Evolutionary conservation across 1,140 invertebrate genomes (phyloP), one percentile per base, ranked within the genome.

Genomic region (Drosophila baimaii): DNA sequence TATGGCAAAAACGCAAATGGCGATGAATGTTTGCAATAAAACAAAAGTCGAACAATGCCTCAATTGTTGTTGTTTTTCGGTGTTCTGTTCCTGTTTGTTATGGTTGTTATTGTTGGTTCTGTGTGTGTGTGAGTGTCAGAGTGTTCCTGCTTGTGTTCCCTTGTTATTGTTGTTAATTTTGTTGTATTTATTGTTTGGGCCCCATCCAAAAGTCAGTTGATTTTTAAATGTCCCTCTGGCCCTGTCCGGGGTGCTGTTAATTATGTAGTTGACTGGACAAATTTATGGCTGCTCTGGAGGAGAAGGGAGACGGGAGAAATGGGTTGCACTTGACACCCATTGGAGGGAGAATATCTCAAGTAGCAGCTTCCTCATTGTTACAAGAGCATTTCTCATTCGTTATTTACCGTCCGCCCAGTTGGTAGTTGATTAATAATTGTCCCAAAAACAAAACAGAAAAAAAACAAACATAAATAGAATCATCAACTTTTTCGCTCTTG

Each of bases 21-120:
- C 79, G 75, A 79, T 88, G 83, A 86, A 86, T 86, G 83, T 77
- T 85, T 66, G 79, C 79, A 79, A 88, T 88, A 86, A 86, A 86
- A 88, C 83, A 86, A 88, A 81, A 88, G 65, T 88, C 77, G 52
- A 83, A 83, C 71, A 82, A 76, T 71, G 72, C 66, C 81, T 81
- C 49, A 46, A 29, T 23, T 49, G 44, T 51, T 66, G 27, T 59
- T 59, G 56, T 62, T 71, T n/a, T 35, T 69, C 37, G 51, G 29
- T 37, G 46, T n/a, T n/a, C 21, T 71, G 49, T 68, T 44, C 37
- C 29, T 63, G 46, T 61, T 59, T 46, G 25, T 64, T 65, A 27
- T 47, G 25, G 57, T 35, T 44, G 25, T 29, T 70, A 37, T 52
- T 64, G 58, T 44, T 71, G 27, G 31, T 29, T 19, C 15, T 71